phyloP scores from a whole-genome alignment of 1,140 invertebrate genomes.

The Tribolium madens region DNA sequence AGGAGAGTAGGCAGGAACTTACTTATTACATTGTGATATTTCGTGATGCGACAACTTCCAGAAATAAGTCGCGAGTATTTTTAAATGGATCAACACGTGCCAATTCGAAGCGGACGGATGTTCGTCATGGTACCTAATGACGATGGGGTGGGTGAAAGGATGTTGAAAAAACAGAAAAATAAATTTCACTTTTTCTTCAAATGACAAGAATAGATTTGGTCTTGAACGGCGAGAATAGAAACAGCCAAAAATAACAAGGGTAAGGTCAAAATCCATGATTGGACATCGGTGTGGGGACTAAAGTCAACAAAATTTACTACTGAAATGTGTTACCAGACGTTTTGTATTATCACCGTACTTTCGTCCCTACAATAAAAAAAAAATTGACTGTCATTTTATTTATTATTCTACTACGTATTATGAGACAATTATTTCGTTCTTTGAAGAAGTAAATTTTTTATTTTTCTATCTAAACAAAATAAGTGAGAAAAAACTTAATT shows the following conservation, averaged over 20 bases:
- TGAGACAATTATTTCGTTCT: no score
- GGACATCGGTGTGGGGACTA: no score
- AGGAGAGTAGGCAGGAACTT: background rate
- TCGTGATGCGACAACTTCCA: constrained; percentile 15
- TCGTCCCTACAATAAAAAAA: no score
- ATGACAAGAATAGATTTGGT: background rate
- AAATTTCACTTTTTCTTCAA: background rate
- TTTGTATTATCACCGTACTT: no score
- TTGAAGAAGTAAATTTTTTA: no score
- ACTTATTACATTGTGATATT: constrained; percentile 22
- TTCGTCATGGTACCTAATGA: constrained; percentile 18
- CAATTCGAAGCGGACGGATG: constrained; percentile 20
- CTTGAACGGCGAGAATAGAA: background rate
- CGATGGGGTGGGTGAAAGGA: background rate
- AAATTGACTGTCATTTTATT: no score
- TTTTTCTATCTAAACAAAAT: no score
- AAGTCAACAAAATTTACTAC: no score
- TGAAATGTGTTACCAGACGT: no score
- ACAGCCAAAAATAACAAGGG: background rate
- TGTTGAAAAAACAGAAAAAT: background rate
- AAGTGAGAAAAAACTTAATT: no score
- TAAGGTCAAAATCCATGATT: no score
- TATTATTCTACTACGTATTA: no score
- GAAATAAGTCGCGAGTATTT: constrained; percentile 18
- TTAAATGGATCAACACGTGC: constrained; percentile 28